Conservation (phyloP, 92 coral and sea anemone genomes). For the Paramuricea clavata region DNA sequence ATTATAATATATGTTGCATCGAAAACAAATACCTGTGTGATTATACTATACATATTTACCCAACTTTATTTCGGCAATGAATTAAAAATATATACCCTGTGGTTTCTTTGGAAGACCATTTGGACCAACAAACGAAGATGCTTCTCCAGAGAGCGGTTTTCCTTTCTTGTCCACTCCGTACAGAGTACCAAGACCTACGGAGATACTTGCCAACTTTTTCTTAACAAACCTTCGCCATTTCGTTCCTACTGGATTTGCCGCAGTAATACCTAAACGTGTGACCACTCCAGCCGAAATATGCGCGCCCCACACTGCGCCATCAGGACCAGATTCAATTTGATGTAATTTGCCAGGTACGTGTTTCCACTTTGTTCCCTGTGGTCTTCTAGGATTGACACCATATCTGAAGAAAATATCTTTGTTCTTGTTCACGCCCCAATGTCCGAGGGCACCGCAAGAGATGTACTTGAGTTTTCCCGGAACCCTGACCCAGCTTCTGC, state of each 20-base stretch:
- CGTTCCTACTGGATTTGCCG: slow-evolving; percentile 13
- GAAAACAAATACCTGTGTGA: too few relatives aligned
- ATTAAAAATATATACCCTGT: not conserved
- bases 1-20: not conserved
- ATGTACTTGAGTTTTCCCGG: slow-evolving; percentile 30
- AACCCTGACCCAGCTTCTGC: not conserved
- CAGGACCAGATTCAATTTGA: slow-evolving; percentile 33
- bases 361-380: slow-evolving; percentile 35
- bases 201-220: slow-evolving; percentile 1
- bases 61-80: not conserved
- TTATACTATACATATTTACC: too few relatives aligned
- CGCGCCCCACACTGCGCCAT: slow-evolving; percentile 38
- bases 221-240: slow-evolving; percentile 8
- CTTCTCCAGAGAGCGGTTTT: slow-evolving; percentile 17
- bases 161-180: not conserved
- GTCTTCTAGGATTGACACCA: not conserved
- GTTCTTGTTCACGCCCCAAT: slow-evolving; percentile 35
- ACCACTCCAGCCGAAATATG: not conserved
- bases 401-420: slow-evolving; percentile 15
- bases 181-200: slow-evolving; percentile 12
- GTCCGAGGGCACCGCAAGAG: slow-evolving; percentile 28
- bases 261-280: slow-evolving; percentile 10
- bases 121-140: slow-evolving; percentile 18
- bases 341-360: slow-evolving; percentile 7
- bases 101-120: slow-evolving; percentile 26